Evolutionary conservation across 2,113 vertebrate genomes (phyloP).

Genomic region (Hyla sarda): DNA sequence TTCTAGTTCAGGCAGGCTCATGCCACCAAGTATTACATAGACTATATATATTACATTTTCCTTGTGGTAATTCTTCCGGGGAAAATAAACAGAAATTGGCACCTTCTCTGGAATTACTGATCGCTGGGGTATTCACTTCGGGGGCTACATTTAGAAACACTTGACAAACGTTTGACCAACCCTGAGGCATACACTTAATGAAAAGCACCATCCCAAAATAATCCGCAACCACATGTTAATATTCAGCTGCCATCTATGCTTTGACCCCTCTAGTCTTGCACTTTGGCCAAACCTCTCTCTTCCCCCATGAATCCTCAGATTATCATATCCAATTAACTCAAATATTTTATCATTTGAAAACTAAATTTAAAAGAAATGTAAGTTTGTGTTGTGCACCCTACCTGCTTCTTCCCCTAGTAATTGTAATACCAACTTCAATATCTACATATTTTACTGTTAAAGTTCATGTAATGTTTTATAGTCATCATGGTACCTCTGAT

Average conservation of each 20-base stretch:
- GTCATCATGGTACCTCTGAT: too few relatives aligned
- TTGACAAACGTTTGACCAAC: not conserved
- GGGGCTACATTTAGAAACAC: not conserved
- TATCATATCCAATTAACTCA: not conserved
- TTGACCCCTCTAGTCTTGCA: not conserved
- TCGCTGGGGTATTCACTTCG: not conserved
- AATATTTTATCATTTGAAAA: too few relatives aligned
- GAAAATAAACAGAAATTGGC: not conserved
- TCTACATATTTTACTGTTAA: too few relatives aligned
- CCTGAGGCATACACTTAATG: not conserved
- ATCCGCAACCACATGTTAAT: not conserved
- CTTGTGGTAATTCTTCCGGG: not conserved
- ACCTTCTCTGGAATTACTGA: not conserved
- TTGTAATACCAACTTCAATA: too few relatives aligned
- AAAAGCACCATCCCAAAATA: not conserved
- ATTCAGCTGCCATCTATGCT: too few relatives aligned
- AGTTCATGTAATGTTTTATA: not conserved
- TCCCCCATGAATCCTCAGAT: not conserved
- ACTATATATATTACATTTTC: too few relatives aligned
- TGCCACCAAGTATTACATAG: too few relatives aligned
- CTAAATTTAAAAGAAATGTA: too few relatives aligned
- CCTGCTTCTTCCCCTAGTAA: too few relatives aligned
- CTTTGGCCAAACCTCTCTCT: not conserved
- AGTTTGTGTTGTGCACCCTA: too few relatives aligned
- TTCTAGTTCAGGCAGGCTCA: too few relatives aligned